Evolutionary conservation across 2,888 invertebrate genomes (phyloP).

Genomic region (Trilocha varians): DNA sequence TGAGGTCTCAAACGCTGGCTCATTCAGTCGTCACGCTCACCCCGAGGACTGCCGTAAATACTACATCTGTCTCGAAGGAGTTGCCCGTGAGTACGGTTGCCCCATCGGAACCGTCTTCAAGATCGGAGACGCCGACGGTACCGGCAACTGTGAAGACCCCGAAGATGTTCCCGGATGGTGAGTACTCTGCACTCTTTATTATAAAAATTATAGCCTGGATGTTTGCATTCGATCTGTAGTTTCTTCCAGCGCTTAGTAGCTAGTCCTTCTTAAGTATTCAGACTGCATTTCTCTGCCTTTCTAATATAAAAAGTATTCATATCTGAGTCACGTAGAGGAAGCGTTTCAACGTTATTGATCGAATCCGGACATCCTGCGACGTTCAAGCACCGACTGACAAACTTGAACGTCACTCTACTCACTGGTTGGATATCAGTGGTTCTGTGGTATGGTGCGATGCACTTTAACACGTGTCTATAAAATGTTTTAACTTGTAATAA

Average conservation of each 20-base stretch:
- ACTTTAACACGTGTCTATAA: slow-evolving; percentile 28
- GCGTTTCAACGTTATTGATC: slow-evolving; percentile 8
- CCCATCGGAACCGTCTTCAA: slow-evolving; percentile 97
- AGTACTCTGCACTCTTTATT: slow-evolving; percentile 47
- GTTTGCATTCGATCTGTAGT: slow-evolving; percentile 7
- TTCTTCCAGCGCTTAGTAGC: background rate
- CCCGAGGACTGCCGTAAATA: slow-evolving; percentile 96
- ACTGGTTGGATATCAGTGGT: slow-evolving; percentile 45
- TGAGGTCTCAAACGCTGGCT: slow-evolving; percentile 86
- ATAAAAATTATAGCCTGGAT: slow-evolving; percentile 3
- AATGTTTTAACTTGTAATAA: slow-evolving; percentile 5
- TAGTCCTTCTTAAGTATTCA: background rate
- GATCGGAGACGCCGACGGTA: slow-evolving; percentile 91
- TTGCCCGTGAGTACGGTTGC: slow-evolving; percentile 94
- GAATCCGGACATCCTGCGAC: slow-evolving; percentile 31
- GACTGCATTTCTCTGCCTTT: background rate
- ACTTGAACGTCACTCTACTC: slow-evolving; percentile 44
- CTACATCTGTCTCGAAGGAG: slow-evolving; percentile 93
- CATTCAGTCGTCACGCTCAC: slow-evolving; percentile 95
- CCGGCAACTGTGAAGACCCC: slow-evolving; percentile 95
- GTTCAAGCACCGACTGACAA: slow-evolving; percentile 51
- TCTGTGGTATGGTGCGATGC: slow-evolving; percentile 46
- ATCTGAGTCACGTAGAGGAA: slow-evolving; percentile 3
- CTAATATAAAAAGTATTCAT: background rate
- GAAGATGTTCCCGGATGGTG: slow-evolving; percentile 97